Percentiles rank a stretch among this genome's conserved stretches.
Evolutionary conservation across 2,113 vertebrate species (phyloP).

Genomic region (Alaudala cheleensis): DNA sequence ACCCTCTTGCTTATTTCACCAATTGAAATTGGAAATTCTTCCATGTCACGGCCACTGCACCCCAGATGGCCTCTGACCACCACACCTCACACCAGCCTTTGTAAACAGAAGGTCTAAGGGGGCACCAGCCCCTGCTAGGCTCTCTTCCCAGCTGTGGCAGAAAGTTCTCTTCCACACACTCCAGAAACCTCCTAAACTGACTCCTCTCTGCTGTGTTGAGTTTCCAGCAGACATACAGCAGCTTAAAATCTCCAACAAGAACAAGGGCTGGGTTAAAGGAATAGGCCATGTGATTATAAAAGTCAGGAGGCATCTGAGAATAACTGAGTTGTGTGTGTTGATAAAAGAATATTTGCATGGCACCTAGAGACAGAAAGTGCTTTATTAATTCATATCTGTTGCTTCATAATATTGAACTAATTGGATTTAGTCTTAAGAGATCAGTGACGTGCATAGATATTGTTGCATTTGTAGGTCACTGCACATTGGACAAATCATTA

Average conservation of each 20-base stretch:
- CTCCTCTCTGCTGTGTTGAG: background rate
- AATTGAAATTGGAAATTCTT: background rate
- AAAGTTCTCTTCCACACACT: background rate
- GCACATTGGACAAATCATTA: accelerated
- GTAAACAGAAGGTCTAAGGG: accelerated
- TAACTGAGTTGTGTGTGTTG: background rate
- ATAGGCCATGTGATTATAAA: background rate
- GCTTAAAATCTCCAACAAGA: background rate
- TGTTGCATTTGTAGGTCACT: background rate
- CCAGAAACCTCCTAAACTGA: background rate
- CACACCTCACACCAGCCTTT: too few relatives aligned
- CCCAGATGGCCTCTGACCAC: background rate
- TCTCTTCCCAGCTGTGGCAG: background rate
- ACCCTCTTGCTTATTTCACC: background rate
- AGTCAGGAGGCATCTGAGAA: background rate
- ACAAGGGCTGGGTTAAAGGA: background rate
- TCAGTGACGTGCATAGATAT: background rate
- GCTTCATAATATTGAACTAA: background rate
- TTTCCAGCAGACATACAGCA: background rate
- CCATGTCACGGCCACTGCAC: background rate
- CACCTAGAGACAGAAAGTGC: background rate
- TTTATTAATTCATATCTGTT: background rate
- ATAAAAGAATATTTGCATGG: background rate
- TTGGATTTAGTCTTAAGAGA: background rate
- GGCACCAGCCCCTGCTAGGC: background rate